These are phyloP conservation scores for Lasioglossum malachurum DNA, from an alignment of 2,888 invertebrate species.

Conservation along the genomic window DNA sequence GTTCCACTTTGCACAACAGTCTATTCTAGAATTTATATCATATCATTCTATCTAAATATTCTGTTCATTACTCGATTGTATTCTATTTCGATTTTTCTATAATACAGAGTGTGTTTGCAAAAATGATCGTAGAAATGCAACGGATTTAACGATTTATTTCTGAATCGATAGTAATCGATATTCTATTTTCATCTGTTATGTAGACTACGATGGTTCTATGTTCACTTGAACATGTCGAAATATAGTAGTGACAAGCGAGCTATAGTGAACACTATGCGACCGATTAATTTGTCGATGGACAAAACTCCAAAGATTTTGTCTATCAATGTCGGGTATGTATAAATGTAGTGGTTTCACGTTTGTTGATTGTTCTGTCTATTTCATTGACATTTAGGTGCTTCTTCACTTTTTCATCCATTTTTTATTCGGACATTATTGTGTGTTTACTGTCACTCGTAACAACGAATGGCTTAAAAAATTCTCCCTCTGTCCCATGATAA, in stretches of 20 bases:
- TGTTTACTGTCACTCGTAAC: background rate
- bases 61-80: background rate
- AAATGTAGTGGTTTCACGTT: background rate
- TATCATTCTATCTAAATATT: background rate
- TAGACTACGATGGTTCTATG: background rate
- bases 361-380: background rate
- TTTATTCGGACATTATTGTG: background rate
- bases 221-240: conserved; percentile 28
- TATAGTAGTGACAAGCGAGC: background rate
- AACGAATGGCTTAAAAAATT: background rate
- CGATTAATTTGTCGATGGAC: conserved; percentile 14
- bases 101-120: background rate
- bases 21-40: background rate
- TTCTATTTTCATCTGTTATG: background rate
- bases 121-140: background rate
- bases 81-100: background rate
- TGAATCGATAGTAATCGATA: background rate
- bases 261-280: background rate
- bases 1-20: background rate
- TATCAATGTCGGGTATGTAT: conserved; percentile 47
- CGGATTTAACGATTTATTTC: background rate
- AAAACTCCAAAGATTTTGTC: conserved; percentile 19
- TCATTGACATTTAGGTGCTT: background rate
- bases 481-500: too few relatives aligned
- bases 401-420: background rate